Percentiles rank a stretch among this genome's conserved stretches.
phyloP scores from a whole-genome alignment of 2,797 vertebrate species.

The Paguma larvata region DNA sequence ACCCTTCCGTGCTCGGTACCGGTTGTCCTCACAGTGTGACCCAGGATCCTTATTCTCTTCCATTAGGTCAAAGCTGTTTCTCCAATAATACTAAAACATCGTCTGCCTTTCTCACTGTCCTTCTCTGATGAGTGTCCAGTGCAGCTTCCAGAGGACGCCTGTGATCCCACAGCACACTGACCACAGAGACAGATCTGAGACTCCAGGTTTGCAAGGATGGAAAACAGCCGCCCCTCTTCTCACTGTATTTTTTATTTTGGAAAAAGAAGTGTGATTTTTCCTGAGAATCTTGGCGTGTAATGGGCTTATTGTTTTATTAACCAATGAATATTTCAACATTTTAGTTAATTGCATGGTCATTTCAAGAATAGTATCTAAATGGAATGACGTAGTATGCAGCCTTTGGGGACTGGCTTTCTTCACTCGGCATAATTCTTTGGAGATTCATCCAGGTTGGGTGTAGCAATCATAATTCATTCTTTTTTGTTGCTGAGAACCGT shows the following conservation, averaged over 20 bases:
- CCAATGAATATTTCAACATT: neutral
- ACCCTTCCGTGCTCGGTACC: neutral
- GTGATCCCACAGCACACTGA: neutral
- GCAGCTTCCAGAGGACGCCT: neutral
- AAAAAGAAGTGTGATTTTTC: neutral
- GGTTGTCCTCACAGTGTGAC: neutral
- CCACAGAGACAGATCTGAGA: neutral
- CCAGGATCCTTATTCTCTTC: neutral
- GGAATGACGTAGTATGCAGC: neutral
- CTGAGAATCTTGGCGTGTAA: neutral
- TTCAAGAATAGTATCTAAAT: neutral
- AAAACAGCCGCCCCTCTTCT: neutral
- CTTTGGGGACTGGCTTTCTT: neutral
- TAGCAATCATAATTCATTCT: neutral
- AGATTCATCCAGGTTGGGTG: neutral
- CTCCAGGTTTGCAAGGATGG: neutral
- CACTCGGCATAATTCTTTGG: neutral
- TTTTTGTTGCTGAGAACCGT: neutral
- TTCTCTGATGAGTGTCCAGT: neutral
- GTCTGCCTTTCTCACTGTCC: neutral
- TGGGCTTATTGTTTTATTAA: neutral
- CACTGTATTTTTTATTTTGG: constrained; percentile 13
- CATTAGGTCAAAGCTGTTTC: neutral
- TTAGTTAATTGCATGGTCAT: neutral
- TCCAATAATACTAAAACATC: neutral